Evolutionary conservation across 2,888 invertebrate species (phyloP), one percentile per base, ranked within the genome.

Genomic region (Nebria brevicollis): DNA sequence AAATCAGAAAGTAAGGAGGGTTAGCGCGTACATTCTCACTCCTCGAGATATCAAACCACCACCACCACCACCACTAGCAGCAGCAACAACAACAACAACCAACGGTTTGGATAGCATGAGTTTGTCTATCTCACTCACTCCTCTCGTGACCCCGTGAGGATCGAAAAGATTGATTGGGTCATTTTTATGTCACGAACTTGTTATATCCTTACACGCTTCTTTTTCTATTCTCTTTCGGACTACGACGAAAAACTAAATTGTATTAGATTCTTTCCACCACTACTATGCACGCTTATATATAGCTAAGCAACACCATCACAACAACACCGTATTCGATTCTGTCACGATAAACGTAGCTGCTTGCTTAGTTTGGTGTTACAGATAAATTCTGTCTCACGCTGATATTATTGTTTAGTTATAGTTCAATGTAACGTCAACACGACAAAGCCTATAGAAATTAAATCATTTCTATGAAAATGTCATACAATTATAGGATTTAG

Each of bases 1-100:
- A 89, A 89, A 89, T 89, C 89, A 88, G 88, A 88, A 87, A 87
- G 64, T 87, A 88, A 88, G 88, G 88, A 88, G 88, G 88, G n/a
- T 8, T n/a, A 72, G n/a, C 8, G 25, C 34, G 72, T 54, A 54
- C 42, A 25, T 64, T 75, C 34, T 75, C 70, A 70, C 34, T 70
- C 20, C 54, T 13, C 54, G 54, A 54, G 54, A 54, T 54, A 54
- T 54, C 54, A 54, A 54, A 54, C 54, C 8, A 54, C 73, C 41
- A 43, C 42, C 13, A 42, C 42, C 11, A 43, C n/a, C 20, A 10
- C 64, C 64, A 43, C n/a, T 15, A 10, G 26, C 64, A 20, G 43
- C 64, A 75, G 11, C 73, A 43, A 54, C 64, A 54, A 41, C 72
- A 72, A 8, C 34, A 26, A 26, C 54, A 3, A 54, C 54, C 8